Evolutionary conservation across 2,888 invertebrate species (phyloP), one percentile per base, ranked within the genome.

Genomic region (Parnassius orleans): DNA sequence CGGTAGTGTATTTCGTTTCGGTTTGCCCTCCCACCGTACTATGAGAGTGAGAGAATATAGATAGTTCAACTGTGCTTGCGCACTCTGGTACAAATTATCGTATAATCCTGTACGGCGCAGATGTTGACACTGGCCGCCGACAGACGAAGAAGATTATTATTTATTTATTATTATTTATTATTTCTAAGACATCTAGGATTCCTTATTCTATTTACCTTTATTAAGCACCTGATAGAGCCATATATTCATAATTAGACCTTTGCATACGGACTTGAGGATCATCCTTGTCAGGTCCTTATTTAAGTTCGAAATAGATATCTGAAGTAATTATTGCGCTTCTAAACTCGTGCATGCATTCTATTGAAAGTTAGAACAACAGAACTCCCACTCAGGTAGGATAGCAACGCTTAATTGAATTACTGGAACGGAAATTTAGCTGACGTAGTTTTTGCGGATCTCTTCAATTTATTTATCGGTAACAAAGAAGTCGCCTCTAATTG

Each of bases 351-450:
- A 57, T 53, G 51, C 42, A 48, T 50, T 44, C 12, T n/a, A 24
- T 50, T 50, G 57, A 24, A 62, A 57, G 53, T 57, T 57, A 50
- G 53, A 62, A 61, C 53, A 57, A 55, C 55, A n/a, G 19, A 50
- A 11, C 42, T 60, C 42, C 19, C 24, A 44, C 15, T 46, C 14
- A 46, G 15, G 50, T 33, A 58, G 53, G 19, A 54, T 44, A 62
- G 53, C 62, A 50, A 57, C 11, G 12, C 44, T 53, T 58, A 54
- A 62, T 57, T 62, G 57, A 62, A 54, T 58, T 58, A 62, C 47
- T 53, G 48, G 15, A 44, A 42, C 53, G 43, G 53, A 11, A 51
- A 41, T 33, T 50, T 54, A n/a, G 19, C 12, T 43, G 24, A 43
- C 10, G 42, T 43, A 19, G 50, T 12, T 42, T 19, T 44, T 9